These are phyloP conservation scores for Acromyrmex echinatior DNA, from an alignment of 1,140 invertebrate genomes.

Conservation along the genomic window DNA sequence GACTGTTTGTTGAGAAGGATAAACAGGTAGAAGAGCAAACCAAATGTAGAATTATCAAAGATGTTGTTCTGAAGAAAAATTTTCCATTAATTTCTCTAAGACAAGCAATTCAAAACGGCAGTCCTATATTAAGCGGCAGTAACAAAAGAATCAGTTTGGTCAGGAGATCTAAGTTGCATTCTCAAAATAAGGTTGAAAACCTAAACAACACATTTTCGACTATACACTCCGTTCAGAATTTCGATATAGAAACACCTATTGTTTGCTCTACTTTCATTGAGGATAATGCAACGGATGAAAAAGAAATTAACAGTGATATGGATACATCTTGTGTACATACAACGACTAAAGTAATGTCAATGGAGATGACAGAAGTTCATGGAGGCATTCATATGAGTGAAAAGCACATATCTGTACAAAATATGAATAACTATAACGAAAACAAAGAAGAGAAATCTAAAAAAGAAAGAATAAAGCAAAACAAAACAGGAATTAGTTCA, in stretches of 20 bases:
- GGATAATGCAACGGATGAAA: background rate
- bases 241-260: constrained; percentile 64
- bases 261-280: constrained; percentile 78
- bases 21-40: background rate
- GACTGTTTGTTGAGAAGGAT: constrained; percentile 57
- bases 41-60: background rate
- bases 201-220: background rate
- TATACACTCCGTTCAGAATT: constrained; percentile 24
- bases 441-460: constrained; percentile 2
- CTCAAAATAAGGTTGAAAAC: constrained; percentile 4
- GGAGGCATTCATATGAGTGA: background rate
- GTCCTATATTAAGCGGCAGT: constrained; percentile 63
- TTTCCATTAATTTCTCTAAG: background rate
- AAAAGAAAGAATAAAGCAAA: background rate
- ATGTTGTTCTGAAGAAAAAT: constrained; percentile 11
- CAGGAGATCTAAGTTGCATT: background rate
- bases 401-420: background rate
- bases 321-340: background rate
- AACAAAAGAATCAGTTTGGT: constrained; percentile 14
- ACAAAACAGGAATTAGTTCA: background rate
- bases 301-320: background rate
- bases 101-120: background rate
- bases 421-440: background rate
- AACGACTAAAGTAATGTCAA: constrained; percentile 44
- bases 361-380: constrained; percentile 45